Percentiles rank a stretch among this genome's conserved stretches.
These are phyloP conservation scores for Vireo griseus DNA, from an alignment of 2,797 vertebrate species.

Conservation along the genomic window DNA sequence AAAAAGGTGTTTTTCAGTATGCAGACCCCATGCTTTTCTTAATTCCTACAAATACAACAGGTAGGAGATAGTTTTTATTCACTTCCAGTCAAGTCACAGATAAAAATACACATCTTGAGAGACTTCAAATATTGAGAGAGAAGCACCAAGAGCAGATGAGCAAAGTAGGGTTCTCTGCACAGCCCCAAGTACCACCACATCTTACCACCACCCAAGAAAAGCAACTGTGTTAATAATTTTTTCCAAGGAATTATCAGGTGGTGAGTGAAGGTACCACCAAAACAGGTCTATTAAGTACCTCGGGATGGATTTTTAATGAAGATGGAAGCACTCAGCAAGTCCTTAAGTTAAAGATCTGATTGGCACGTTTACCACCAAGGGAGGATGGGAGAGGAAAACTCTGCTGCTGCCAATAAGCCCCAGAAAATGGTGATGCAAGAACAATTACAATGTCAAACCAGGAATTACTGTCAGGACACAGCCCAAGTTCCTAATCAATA, in stretches of 20 bases:
- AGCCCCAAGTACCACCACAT: background rate
- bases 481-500: background rate
- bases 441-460: background rate
- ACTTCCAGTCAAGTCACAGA: background rate
- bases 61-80: background rate
- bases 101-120: background rate
- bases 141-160: background rate
- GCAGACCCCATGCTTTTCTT: background rate
- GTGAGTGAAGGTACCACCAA: background rate
- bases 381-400: background rate
- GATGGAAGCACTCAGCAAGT: background rate
- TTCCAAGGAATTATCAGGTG: background rate
- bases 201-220: background rate
- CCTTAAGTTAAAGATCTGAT: background rate
- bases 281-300: background rate
- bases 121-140: background rate
- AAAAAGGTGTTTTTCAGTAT: background rate
- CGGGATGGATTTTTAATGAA: background rate
- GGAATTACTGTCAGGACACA: background rate
- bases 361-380: background rate
- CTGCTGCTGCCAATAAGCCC: background rate
- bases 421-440: background rate
- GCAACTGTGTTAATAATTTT: background rate
- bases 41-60: background rate
- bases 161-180: background rate